A percentile compares a stretch with the other conserved stretches of the same genome.
These are phyloP conservation scores for Eupelmus urozonus DNA, from an alignment of 2,888 invertebrate species.

Conservation along the genomic window DNA sequence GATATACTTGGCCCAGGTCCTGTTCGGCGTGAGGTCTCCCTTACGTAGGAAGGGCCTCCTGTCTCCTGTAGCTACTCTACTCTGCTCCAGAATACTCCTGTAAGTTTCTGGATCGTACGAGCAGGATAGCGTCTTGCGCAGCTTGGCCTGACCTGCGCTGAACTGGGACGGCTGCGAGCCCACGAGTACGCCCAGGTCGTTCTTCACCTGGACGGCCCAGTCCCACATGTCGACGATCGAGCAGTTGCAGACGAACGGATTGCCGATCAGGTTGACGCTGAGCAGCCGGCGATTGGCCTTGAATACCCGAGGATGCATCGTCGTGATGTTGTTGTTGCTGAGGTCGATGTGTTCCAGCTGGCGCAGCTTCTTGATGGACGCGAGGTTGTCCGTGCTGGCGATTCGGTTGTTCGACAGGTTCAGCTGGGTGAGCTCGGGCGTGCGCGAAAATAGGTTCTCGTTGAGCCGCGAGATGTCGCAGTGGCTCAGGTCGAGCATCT, in stretches of 20 bases:
- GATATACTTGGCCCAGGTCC: constrained; percentile 87
- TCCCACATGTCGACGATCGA: constrained; percentile 85
- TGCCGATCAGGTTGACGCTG: constrained; percentile 83
- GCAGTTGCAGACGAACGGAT: constrained; percentile 85
- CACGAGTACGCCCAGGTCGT: constrained; percentile 82
- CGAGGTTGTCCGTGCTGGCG: constrained; percentile 78
- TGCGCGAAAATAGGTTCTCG: constrained; percentile 81
- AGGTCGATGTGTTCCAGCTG: constrained; percentile 82
- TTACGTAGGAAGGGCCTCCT: constrained; percentile 80
- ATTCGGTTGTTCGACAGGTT: constrained; percentile 82
- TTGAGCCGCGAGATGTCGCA: constrained; percentile 82
- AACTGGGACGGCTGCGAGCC: constrained; percentile 84
- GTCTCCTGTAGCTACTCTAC: constrained; percentile 79
- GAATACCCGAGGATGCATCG: constrained; percentile 80
- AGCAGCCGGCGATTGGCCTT: constrained; percentile 80
- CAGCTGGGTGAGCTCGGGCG: constrained; percentile 82
- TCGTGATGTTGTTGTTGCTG: constrained; percentile 82
- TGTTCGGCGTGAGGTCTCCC: constrained; percentile 81
- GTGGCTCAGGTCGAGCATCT: constrained; percentile 83
- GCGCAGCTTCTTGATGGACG: constrained; percentile 80
- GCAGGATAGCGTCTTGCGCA: constrained; percentile 83
- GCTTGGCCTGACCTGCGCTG: constrained; percentile 82
- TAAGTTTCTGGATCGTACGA: constrained; percentile 80
- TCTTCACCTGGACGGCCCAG: constrained; percentile 84
- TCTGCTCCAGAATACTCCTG: constrained; percentile 73